Evolutionary conservation across 2,113 vertebrate species (phyloP).

Genomic region (Rhinolophus ferrumequinum): DNA sequence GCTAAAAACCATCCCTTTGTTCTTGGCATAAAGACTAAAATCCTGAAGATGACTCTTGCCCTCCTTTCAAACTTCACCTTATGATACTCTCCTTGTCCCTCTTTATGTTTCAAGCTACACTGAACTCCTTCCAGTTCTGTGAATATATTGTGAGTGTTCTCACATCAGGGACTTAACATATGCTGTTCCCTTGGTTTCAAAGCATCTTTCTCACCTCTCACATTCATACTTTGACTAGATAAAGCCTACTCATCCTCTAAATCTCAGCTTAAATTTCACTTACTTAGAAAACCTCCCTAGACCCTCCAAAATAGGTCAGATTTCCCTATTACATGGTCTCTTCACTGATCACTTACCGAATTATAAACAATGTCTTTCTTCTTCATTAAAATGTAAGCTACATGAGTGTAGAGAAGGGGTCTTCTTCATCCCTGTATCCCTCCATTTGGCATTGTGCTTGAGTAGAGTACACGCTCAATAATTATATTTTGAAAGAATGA

Average conservation of each 20-base stretch:
- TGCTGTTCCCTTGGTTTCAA: background rate
- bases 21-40: background rate
- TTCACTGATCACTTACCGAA: background rate
- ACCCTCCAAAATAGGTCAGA: background rate
- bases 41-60: background rate
- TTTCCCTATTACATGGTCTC: background rate
- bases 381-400: background rate
- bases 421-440: background rate
- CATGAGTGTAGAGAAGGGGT: background rate
- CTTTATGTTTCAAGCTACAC: background rate
- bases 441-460: background rate
- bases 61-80: background rate
- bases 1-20: background rate
- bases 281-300: constrained; percentile 3
- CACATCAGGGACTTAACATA: background rate
- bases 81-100: background rate
- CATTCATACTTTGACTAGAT: background rate
- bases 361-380: background rate
- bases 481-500: background rate
- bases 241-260: background rate
- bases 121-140: background rate
- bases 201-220: background rate
- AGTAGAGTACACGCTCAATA: background rate
- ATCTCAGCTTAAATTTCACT: background rate
- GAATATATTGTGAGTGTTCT: background rate